Conservation (phyloP, 1,140 invertebrate genomes). For the Cyclina sinensis region DNA sequence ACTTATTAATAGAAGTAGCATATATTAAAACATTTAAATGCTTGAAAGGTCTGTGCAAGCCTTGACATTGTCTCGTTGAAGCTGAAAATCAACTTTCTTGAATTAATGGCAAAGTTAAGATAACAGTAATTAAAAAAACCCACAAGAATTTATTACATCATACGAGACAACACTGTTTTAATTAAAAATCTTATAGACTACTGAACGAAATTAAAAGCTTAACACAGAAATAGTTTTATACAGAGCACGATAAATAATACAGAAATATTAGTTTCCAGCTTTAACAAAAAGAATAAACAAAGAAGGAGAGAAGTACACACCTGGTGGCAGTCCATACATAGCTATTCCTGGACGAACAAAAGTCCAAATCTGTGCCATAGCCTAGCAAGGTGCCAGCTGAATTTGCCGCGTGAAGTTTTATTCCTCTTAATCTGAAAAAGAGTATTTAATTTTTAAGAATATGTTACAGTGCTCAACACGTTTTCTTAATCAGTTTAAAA, state of each 20-base stretch:
- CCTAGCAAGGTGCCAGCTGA: constrained; percentile 74
- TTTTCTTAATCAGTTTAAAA: no score
- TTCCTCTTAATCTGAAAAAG: constrained; percentile 61
- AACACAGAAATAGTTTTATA: no score
- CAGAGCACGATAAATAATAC: neutral
- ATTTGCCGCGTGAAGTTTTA: constrained; percentile 76
- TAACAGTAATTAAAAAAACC: neutral
- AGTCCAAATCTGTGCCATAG: constrained; percentile 73
- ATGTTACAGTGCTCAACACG: no score
- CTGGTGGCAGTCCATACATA: constrained; percentile 76
- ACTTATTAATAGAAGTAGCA: neutral
- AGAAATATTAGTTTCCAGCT: neutral
- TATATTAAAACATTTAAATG: neutral
- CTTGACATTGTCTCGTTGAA: constrained; percentile 23
- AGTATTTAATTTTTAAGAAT: neutral
- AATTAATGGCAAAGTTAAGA: constrained; percentile 33
- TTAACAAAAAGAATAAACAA: neutral
- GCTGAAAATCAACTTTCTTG: constrained; percentile 41
- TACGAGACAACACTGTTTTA: no score
- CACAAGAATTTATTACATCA: no score
- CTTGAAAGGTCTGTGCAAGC: neutral
- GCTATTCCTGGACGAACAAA: constrained; percentile 74
- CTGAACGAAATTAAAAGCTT: no score
- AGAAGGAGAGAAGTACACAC: constrained; percentile 53
- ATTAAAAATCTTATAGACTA: no score